Conservation (phyloP, 2,888 invertebrate genomes). For the Acholoe squamosa region DNA sequence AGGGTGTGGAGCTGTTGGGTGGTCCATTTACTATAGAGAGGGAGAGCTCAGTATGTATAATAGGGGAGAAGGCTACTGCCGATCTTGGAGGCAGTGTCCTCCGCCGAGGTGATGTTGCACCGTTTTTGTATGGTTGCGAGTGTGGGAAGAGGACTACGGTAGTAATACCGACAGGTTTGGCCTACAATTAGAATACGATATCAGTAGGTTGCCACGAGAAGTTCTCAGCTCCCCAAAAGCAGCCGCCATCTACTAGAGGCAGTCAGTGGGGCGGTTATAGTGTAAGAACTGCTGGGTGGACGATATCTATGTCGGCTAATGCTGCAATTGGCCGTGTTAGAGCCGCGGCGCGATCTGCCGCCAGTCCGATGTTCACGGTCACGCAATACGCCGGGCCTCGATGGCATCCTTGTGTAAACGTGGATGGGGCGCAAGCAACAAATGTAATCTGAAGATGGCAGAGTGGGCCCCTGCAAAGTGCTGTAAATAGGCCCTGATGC, state of each 20-base stretch:
- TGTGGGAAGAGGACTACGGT: too few relatives aligned
- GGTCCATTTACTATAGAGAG: too few relatives aligned
- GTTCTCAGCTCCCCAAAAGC: too few relatives aligned
- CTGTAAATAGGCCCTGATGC: neutral
- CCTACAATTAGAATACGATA: neutral
- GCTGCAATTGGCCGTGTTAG: constrained; percentile 14
- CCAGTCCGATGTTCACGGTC: neutral
- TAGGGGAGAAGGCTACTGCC: too few relatives aligned
- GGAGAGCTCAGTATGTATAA: too few relatives aligned
- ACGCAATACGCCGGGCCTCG: neutral
- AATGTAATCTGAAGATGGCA: constrained; percentile 27
- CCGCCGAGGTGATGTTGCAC: too few relatives aligned
- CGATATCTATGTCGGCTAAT: neutral
- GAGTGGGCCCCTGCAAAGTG: neutral
- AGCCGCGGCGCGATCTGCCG: neutral
- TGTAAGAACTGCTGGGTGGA: neutral
- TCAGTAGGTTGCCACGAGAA: neutral
- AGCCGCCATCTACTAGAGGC: neutral
- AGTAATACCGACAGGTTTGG: too few relatives aligned
- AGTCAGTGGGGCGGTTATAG: neutral
- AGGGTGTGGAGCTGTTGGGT: too few relatives aligned
- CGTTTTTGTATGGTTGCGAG: too few relatives aligned
- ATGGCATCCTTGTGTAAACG: neutral
- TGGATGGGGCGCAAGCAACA: neutral
- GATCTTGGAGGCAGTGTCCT: too few relatives aligned